Evolutionary conservation across 2,797 vertebrate genomes (phyloP).

Genomic region (Dryobates pubescens): DNA sequence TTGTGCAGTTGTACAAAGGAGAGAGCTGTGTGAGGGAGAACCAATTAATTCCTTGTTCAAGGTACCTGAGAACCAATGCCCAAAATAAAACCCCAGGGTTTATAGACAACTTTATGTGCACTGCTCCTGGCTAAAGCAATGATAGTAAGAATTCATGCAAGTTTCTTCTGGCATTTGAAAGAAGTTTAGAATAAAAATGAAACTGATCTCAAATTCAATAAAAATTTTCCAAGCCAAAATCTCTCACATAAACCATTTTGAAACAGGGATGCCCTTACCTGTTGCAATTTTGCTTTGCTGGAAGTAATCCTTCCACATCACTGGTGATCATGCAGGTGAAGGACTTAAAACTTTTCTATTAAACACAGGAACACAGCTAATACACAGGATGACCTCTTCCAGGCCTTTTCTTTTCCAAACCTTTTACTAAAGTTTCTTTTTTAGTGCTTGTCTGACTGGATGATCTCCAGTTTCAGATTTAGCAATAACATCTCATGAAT

Average conservation of each 20-base stretch:
- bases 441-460: neutral
- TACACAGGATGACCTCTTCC: neutral
- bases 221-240: neutral
- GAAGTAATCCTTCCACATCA: neutral
- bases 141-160: neutral
- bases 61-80: neutral
- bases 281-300: neutral
- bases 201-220: neutral
- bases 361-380: neutral
- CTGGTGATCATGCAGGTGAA: neutral
- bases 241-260: neutral
- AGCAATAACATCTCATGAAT: neutral
- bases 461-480: neutral
- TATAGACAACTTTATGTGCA: neutral
- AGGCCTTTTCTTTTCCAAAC: neutral
- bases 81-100: neutral
- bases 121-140: neutral
- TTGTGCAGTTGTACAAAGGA: neutral
- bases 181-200: neutral
- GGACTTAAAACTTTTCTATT: neutral
- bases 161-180: neutral
- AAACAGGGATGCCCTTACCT: neutral
- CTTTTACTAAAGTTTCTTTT: neutral
- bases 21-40: neutral
- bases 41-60: neutral